Conservation (phyloP, 2,888 invertebrate species). For the Pomacea canaliculata region DNA sequence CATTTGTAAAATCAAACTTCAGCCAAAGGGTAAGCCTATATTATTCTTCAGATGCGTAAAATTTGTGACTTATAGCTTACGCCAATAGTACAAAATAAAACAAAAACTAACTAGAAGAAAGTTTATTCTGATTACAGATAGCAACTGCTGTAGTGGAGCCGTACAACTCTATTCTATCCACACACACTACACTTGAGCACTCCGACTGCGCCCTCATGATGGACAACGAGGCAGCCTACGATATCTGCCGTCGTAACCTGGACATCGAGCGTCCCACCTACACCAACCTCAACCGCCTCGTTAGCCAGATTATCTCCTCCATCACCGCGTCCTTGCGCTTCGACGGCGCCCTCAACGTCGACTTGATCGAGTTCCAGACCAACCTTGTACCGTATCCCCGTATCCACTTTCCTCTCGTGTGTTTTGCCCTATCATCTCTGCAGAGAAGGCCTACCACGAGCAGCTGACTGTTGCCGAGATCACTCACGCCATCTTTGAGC, state of each 20-base stretch:
- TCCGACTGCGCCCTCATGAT: conserved; percentile 97
- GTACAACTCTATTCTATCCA: conserved; percentile 34
- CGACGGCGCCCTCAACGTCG: conserved; percentile 26
- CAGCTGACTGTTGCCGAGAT: conserved; percentile 72
- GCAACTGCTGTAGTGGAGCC: conserved; percentile 36
- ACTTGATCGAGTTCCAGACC: conserved; percentile 30
- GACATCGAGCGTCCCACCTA: conserved; percentile 88
- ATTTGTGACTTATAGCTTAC: no score
- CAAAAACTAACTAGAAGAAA: background rate
- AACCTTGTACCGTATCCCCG: conserved; percentile 31
- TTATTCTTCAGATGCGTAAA: no score
- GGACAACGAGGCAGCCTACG: conserved; percentile 88
- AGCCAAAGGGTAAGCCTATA: background rate
- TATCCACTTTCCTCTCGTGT: conserved; percentile 33
- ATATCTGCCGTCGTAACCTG: conserved; percentile 85
- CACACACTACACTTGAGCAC: conserved; percentile 80
- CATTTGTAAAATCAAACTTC: background rate
- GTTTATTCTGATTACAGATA: conserved; percentile 30
- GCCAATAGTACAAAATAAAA: no score
- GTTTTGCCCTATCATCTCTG: conserved; percentile 25
- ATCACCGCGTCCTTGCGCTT: conserved; percentile 29
- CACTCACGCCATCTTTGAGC: conserved; percentile 57
- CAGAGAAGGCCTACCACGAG: conserved; percentile 92
- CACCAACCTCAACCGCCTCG: conserved; percentile 77
- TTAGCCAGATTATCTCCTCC: conserved; percentile 24